Evolutionary conservation across 2,888 invertebrate genomes (phyloP).

Genomic region (Lochmaea crataegi): DNA sequence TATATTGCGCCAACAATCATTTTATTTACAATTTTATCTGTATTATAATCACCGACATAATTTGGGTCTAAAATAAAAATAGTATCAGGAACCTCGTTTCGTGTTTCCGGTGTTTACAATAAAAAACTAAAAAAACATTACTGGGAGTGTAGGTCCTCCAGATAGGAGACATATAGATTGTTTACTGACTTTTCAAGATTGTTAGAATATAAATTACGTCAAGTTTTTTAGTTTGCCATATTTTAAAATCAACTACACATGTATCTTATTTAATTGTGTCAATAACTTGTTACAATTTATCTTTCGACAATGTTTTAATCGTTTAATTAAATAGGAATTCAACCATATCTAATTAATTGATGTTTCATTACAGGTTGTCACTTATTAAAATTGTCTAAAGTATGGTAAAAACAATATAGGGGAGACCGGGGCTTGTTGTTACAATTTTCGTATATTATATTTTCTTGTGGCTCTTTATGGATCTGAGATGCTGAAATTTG

Average conservation of each 20-base stretch:
- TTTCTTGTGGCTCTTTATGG: too few species aligned
- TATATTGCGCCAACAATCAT: too few species aligned
- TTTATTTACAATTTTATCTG: not conserved
- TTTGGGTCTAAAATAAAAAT: conserved; percentile 2
- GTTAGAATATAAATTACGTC: conserved; percentile 27
- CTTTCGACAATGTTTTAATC: not conserved
- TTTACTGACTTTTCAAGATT: conserved; percentile 9
- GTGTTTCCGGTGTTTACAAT: not conserved
- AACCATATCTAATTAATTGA: not conserved
- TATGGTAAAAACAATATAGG: too few species aligned
- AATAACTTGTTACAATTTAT: not conserved
- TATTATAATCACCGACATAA: not conserved
- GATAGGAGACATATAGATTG: conserved; percentile 7
- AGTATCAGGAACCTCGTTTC: not conserved
- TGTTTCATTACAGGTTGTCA: not conserved
- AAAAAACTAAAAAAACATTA: not conserved
- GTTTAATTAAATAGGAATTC: not conserved
- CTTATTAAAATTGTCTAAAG: too few species aligned
- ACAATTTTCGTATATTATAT: too few species aligned
- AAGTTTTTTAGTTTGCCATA: too few species aligned
- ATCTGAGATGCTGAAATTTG: too few species aligned
- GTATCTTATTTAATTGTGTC: conserved; percentile 25
- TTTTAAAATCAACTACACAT: conserved; percentile 27
- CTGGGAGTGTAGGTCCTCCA: too few species aligned
- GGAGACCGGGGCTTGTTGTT: too few species aligned